A percentile compares a stretch with the other conserved stretches of the same genome.
Evolutionary conservation across 2,888 invertebrate genomes (phyloP).

Genomic region (Erynnis tages): DNA sequence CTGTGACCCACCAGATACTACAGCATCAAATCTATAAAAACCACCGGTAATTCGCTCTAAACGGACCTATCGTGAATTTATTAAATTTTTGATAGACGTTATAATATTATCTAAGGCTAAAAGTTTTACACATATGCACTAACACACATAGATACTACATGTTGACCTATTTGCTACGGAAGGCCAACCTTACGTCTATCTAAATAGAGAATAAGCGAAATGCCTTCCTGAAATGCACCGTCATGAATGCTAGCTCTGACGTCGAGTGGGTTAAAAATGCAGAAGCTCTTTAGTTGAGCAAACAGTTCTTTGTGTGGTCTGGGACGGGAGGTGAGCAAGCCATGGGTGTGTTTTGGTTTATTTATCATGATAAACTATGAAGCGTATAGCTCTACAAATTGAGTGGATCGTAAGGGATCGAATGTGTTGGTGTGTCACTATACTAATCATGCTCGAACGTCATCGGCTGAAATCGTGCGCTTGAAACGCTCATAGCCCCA

Average conservation of each 20-base stretch:
- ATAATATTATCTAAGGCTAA: conserved; percentile 45
- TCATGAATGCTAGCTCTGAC: conserved; percentile 35
- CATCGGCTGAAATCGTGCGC: too few relatives aligned
- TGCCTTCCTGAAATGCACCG: conserved; percentile 27
- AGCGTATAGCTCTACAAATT: too few relatives aligned
- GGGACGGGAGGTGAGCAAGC: conserved; percentile 20
- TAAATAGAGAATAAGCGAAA: not conserved
- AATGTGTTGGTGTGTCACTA: too few relatives aligned
- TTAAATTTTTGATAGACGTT: conserved; percentile 43
- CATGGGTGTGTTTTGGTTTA: conserved; percentile 14
- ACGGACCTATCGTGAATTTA: conserved; percentile 44
- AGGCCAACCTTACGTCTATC: not conserved
- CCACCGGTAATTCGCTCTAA: conserved; percentile 30
- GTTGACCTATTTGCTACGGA: not conserved
- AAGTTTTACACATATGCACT: conserved; percentile 28
- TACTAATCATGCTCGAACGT: too few relatives aligned
- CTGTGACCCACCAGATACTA: too few relatives aligned
- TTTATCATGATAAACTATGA: conserved; percentile 6
- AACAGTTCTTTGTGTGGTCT: conserved; percentile 64
- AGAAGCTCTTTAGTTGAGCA: conserved; percentile 71
- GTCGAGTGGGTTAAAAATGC: conserved; percentile 65
- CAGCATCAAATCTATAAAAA: too few relatives aligned
- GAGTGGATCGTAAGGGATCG: too few relatives aligned
- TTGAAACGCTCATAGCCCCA: too few relatives aligned
- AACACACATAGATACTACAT: conserved; percentile 30